Base-by-base conservation (phyloP, 2,113 vertebrate genomes). In the Panthera leo region DNA sequence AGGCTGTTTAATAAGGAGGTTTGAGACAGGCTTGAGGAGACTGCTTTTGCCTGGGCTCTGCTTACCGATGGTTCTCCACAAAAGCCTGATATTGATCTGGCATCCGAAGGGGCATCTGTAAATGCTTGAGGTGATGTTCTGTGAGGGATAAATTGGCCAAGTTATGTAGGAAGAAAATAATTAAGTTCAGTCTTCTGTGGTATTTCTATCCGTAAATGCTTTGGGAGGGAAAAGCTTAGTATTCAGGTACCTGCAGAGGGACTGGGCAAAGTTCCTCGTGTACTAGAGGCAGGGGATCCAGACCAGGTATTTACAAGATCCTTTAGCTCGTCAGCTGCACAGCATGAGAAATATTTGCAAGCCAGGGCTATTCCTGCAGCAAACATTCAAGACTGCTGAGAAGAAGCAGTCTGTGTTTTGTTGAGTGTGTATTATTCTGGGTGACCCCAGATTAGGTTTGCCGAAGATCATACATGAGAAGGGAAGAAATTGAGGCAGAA, bases 41-140 rank as follows among this genome's bases (percentile, higher is more conserved):
- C 68, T 9, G 1, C 3, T 10, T 7, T 21, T 34, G 29, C 45
- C 48, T 58, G 63, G 51, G 51, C 16, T 96, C 94, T 82, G n/a
- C 71, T 82, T 73, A 25, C 73, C 36, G 63, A 80, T 16, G 23
- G 3, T 23, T 79, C 61, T 16, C 3, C 39, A 91, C 48, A 80
- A 97, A 95, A 94, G 61, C 53, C 18, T 75, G 29, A 18, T 96
- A 95, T 93, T 80, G 89, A 97, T 94, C 83, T 90, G 87, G 86
- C 16, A 63, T 93, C 36, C 8, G 5, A 89, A 86, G n/a, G 45
- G 29, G 25, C 70, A 85, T 42, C 45, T 67, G 13, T 34, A 63
- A 85, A 89, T 78, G n/a, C 61, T 65, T 7, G 4, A 96, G 42
- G 83, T 78, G 75, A 36, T 48, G 36, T n/a, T 89, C 67, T 88